These are phyloP conservation scores for Tetragonula carbonaria DNA, from an alignment of 2,888 invertebrate species.

Conservation along the genomic window DNA sequence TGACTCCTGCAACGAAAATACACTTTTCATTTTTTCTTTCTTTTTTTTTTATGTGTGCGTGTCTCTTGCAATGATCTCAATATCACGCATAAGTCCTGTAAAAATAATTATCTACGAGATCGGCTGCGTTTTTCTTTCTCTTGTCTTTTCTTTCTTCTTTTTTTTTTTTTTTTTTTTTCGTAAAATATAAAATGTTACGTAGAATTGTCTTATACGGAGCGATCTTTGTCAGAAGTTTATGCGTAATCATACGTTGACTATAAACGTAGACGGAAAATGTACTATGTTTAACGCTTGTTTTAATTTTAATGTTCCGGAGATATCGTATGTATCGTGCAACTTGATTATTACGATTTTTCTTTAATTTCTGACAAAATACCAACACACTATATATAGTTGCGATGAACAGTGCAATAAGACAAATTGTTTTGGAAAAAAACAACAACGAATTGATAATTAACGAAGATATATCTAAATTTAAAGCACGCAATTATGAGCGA, in stretches of 20 bases:
- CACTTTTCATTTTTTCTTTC: neutral
- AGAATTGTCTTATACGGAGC: conserved; percentile 53
- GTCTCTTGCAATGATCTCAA: neutral
- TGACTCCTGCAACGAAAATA: conserved; percentile 29
- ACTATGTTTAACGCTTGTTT: neutral
- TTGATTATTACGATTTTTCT: conserved; percentile 41
- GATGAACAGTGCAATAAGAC: neutral
- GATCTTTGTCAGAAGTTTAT: conserved; percentile 40
- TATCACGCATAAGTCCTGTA: neutral
- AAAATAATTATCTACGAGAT: neutral
- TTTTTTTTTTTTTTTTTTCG: neutral
- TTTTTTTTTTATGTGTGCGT: neutral
- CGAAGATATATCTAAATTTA: neutral
- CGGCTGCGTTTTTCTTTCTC: neutral
- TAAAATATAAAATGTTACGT: conserved; percentile 22
- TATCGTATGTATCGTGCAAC: neutral
- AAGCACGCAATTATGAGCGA: neutral
- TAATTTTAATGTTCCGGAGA: conserved; percentile 27
- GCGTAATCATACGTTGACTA: conserved; percentile 43
- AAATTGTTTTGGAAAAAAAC: neutral
- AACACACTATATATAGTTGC: conserved; percentile 12
- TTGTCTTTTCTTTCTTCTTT: too few relatives aligned
- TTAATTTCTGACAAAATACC: conserved; percentile 31
- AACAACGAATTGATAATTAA: neutral
- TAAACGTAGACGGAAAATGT: neutral